Evolutionary conservation across 2,113 vertebrate genomes (phyloP).

Genomic region (Engraulis encrasicolus): DNA sequence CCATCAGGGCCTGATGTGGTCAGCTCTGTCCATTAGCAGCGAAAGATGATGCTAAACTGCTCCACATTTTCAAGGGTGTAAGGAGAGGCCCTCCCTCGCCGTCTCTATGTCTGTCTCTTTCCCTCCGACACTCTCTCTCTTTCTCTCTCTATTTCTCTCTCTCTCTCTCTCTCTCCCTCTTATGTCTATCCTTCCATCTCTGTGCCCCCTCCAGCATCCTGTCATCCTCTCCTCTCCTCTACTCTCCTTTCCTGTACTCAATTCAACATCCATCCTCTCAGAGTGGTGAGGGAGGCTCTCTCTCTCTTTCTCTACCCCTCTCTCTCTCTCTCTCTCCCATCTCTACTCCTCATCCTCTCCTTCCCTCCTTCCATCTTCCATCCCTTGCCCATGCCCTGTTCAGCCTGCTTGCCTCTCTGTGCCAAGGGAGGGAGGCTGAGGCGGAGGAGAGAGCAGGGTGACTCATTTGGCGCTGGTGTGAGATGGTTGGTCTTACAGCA

Average conservation of each 20-base stretch:
- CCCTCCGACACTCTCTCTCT: too few species aligned
- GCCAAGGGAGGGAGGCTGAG: not conserved
- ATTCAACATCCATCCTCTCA: too few species aligned
- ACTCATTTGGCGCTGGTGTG: not conserved
- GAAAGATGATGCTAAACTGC: slow-evolving; percentile 10
- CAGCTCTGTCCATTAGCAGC: not conserved
- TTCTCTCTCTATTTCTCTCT: not conserved
- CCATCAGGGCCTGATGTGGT: slow-evolving; percentile 1
- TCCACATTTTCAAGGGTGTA: not conserved
- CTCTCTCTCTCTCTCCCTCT: not conserved
- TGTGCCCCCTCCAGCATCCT: too few species aligned
- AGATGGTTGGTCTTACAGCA: not conserved
- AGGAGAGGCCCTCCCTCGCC: not conserved
- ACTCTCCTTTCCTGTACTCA: too few species aligned
- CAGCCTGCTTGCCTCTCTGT: not conserved
- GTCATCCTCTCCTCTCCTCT: not conserved
- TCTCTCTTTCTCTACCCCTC: too few species aligned
- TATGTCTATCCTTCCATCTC: too few species aligned
- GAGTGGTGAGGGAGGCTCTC: too few species aligned
- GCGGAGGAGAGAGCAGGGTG: not conserved
- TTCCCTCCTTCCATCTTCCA: too few species aligned
- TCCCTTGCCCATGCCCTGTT: too few species aligned
- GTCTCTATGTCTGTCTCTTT: not conserved
- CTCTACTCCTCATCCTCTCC: too few species aligned
- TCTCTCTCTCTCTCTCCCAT: too few species aligned